Conservation (phyloP, 2,797 vertebrate genomes). For the Xyrichtys novacula region DNA sequence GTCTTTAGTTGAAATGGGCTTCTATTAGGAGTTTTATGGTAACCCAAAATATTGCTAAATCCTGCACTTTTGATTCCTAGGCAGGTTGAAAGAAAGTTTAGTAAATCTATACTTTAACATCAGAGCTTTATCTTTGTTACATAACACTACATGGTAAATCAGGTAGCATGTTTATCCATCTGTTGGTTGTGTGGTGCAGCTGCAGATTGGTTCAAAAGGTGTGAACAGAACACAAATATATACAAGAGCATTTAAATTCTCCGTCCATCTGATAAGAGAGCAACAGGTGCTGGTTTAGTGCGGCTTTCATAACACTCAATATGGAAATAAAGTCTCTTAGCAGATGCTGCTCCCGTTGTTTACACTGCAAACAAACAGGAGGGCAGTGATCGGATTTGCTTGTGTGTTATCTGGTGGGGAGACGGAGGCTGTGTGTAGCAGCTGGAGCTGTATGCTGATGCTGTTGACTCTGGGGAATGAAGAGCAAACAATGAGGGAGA, state of each 20-base stretch:
- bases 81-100: too few relatives aligned
- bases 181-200: background rate
- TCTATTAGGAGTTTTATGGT: too few relatives aligned
- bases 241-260: slow-evolving; percentile 29
- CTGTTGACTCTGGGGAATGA: slow-evolving; percentile 75
- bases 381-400: slow-evolving; percentile 66
- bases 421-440: slow-evolving; percentile 68
- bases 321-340: slow-evolving; percentile 59
- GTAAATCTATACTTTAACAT: too few relatives aligned
- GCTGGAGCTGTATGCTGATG: slow-evolving; percentile 69
- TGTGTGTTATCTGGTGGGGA: slow-evolving; percentile 56
- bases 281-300: slow-evolving; percentile 50
- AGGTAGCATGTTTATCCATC: background rate
- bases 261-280: slow-evolving; percentile 46
- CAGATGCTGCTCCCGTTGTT: slow-evolving; percentile 59
- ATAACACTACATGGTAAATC: background rate
- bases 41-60: too few relatives aligned
- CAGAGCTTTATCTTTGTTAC: background rate
- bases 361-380: slow-evolving; percentile 67
- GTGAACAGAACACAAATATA: slow-evolving; percentile 24
- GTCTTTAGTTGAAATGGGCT: too few relatives aligned
- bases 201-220: slow-evolving; percentile 14
- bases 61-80: too few relatives aligned
- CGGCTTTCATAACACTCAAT: slow-evolving; percentile 48
- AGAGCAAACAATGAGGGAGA: slow-evolving; percentile 74